These are phyloP conservation scores for Urechis unicinctus DNA, from an alignment of 2,888 invertebrate species.

Conservation along the genomic window DNA sequence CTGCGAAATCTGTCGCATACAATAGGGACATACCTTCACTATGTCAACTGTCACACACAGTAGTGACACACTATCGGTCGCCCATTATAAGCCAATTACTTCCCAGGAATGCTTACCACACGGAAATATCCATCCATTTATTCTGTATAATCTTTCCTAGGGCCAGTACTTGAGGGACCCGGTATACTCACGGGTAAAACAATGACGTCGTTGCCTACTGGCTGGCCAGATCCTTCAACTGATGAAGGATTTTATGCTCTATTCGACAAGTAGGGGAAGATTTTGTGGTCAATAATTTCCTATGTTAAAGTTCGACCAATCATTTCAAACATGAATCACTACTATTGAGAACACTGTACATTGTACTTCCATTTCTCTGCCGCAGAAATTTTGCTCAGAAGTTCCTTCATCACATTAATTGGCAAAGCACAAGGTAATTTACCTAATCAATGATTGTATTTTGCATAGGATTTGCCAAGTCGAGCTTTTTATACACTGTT, in stretches of 20 bases:
- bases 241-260: slow-evolving; percentile 7
- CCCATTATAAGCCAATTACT: too few relatives aligned
- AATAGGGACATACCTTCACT: too few relatives aligned
- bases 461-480: not conserved
- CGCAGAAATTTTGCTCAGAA: slow-evolving; percentile 9
- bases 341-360: not conserved
- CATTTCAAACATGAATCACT: not conserved
- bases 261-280: slow-evolving; percentile 8
- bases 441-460: not conserved
- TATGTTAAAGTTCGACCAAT: not conserved
- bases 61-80: too few relatives aligned
- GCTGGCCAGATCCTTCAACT: not conserved
- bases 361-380: slow-evolving; percentile 1
- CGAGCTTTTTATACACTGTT: not conserved
- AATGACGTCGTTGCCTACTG: too few relatives aligned
- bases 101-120: too few relatives aligned
- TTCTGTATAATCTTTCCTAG: not conserved
- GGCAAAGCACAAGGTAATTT: slow-evolving; percentile 9
- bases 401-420: slow-evolving; percentile 5
- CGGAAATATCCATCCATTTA: too few relatives aligned
- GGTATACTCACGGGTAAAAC: too few relatives aligned
- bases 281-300: too few relatives aligned
- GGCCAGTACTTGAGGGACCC: not conserved
- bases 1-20: too few relatives aligned
- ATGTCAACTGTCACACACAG: too few relatives aligned